Base-by-base conservation (phyloP, 2,113 vertebrate genomes). In the Neolamprologus tretocephalus region DNA sequence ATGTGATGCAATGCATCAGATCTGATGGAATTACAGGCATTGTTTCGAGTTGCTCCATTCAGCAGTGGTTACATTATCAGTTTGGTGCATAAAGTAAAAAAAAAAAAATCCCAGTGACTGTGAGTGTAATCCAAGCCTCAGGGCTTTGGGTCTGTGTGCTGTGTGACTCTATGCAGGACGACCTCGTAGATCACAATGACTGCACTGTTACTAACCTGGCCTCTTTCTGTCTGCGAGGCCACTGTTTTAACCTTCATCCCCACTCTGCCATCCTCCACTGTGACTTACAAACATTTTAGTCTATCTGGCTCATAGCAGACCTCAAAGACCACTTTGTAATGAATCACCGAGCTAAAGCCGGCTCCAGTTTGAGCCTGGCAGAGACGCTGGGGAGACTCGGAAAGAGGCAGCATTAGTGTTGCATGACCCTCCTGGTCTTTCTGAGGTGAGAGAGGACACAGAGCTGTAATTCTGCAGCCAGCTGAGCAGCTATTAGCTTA, bases 271-370 rank as follows among this genome's bases (percentile, higher is more conserved):
- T 73, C 54, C 81, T 58, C 26, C 21, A 9, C 78, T 57, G 63
- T 89, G 87, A 91, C 92, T 91, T 92, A 89, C 75, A 84, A 85
- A 85, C 81, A 42, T 80, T 82, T 86, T 54, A 80, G 80, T 83
- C 58, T 14, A 26, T 82, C 73, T 9, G 26, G 82, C 85, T 93
- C 31, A 53, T n/a, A 58, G 81, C 83, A 81, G 63, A 90, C 81
- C 80, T 86, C 19, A 90, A 84, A 83, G 84, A 26, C 14, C 23
- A 7, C 63, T 42, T 42, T 47, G 81, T 81, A 85, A 87, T 90
- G 82, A 87, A 89, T 92, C 80, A 53, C 21, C 2, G 4, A 14
- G 61, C 42, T 33, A 79, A 89, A 53, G 26, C 79, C 5, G n/a
- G 83, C 88, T 91, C 73, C 33, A 61, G 61, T 86, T 66, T 80